Evolutionary conservation across 2,113 vertebrate genomes (phyloP), one percentile per base, ranked within the genome.

Genomic region (Platysteira castanea): DNA sequence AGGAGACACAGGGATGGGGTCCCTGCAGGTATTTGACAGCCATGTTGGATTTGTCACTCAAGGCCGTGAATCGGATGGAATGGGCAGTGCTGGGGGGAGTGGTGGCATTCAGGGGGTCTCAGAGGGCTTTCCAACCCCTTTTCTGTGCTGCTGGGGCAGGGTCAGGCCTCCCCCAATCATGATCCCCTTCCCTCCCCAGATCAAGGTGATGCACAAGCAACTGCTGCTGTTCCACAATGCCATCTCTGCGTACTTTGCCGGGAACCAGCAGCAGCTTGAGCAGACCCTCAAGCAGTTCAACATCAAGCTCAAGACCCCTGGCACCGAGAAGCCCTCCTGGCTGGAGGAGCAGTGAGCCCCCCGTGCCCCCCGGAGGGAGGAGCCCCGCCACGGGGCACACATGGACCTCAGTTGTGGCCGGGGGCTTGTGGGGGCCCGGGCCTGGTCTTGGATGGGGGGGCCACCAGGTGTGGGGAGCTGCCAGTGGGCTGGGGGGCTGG

Each of bases 151-250:
- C 21, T 35, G 65, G 52, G n/a, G 2, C 30, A 7, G 17, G 28
- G 24, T 35, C 26, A 30, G 24, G 17, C 17, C 15, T 5, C 15
- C 35, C 7, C 6, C 20, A 31, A 3, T n/a, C 6, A 10, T 7
- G 26, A 31, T 65, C 6, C 30, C 8, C 14, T 67, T 13, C 3
- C 2, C 10, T 7, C n/a, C 65, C 33, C 98, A 99, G 99, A 98
- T 99, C 91, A 99, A 99, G 95, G 99, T 99, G 97, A 99, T 99
- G 99, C 99, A 99, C 96, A 99, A 99, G 97, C 99, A 99, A 97
- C 98, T 99, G 52, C 98, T 99, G 63, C 99, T 99, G 76, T 99
- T 99, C 98, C 99, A 99, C 97, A 99, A 99, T 2, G 99, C 99
- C 87, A 99, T 99, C 97, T 99, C 99, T 0, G 99, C 99, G 11